Conservation (phyloP, 2,797 vertebrate species). For the Acanthiza pusilla region DNA sequence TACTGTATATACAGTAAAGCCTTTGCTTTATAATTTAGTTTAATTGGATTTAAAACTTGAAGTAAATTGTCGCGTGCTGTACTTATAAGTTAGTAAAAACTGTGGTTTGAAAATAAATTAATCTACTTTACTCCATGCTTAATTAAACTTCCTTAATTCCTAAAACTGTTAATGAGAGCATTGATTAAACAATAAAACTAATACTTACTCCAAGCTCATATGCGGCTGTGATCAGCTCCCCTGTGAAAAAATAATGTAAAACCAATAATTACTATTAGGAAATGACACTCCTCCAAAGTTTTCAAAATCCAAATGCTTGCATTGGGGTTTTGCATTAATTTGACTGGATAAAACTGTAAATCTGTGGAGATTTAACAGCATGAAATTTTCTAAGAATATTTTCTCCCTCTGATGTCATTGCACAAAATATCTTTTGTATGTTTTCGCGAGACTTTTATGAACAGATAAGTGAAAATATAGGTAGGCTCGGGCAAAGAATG, state of each 20-base stretch:
- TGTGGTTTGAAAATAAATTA: slow-evolving; percentile 99
- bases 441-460: slow-evolving; percentile 56
- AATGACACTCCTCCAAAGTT: slow-evolving; percentile 99
- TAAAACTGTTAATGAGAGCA: slow-evolving; percentile 99
- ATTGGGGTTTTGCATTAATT: slow-evolving; percentile 99
- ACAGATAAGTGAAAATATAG: slow-evolving; percentile 59
- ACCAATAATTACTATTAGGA: slow-evolving; percentile 99
- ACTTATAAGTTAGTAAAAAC: slow-evolving; percentile 99
- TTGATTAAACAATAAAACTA: slow-evolving; percentile 99
- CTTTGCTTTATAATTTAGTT: slow-evolving; percentile 99
- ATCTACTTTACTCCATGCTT: slow-evolving; percentile 99
- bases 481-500: slow-evolving; percentile 12
- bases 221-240: slow-evolving; percentile 99
- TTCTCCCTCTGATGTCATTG: slow-evolving; percentile 74
- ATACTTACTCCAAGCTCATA: slow-evolving; percentile 99
- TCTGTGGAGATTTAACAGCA: slow-evolving; percentile 94
- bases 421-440: slow-evolving; percentile 69
- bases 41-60: slow-evolving; percentile 99
- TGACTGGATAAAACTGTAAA: slow-evolving; percentile 99
- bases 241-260: slow-evolving; percentile 99
- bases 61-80: slow-evolving; percentile 99
- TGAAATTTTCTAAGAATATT: slow-evolving; percentile 93
- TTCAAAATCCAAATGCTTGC: slow-evolving; percentile 99
- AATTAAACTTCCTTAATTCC: slow-evolving; percentile 99
- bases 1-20: slow-evolving; percentile 99